Conservation (phyloP, 2,888 invertebrate species). For the Brachynemurus nebulosus region DNA sequence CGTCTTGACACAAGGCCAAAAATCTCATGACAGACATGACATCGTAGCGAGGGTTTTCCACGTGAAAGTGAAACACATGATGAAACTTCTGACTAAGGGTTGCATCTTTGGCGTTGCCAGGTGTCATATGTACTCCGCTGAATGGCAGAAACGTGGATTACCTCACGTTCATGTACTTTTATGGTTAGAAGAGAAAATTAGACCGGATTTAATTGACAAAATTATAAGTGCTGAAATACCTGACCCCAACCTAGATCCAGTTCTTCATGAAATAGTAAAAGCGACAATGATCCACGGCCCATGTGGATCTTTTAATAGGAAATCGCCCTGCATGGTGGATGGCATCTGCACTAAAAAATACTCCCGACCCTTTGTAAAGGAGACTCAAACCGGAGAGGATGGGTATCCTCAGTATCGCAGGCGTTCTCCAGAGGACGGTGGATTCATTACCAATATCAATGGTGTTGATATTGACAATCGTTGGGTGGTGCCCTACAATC, state of each 20-base stretch:
- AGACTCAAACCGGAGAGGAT: constrained; percentile 22
- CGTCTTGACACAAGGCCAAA: background rate
- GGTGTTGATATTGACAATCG: constrained; percentile 5
- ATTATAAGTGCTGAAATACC: constrained; percentile 24
- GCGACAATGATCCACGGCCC: constrained; percentile 3
- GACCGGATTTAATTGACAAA: constrained; percentile 16
- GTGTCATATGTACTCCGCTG: constrained; percentile 16
- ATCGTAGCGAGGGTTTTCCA: constrained; percentile 9
- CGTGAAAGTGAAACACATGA: constrained; percentile 3
- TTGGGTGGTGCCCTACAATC: constrained; percentile 8
- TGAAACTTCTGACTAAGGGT: background rate
- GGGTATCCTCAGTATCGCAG: constrained; percentile 25
- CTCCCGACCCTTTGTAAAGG: constrained; percentile 22
- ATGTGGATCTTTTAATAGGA: constrained; percentile 2
- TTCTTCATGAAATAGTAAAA: constrained; percentile 3
- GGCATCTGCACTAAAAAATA: constrained; percentile 26
- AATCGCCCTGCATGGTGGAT: constrained; percentile 2
- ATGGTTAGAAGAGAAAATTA: constrained; percentile 13
- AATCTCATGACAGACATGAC: constrained; percentile 11
- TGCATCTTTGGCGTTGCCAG: constrained; percentile 13
- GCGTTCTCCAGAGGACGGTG: constrained; percentile 6
- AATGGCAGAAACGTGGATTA: constrained; percentile 19
- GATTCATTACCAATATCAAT: constrained; percentile 1
- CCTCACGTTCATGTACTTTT: constrained; percentile 4
- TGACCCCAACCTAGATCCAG: constrained; percentile 17